Conservation (phyloP, 92 coral and sea anemone genomes). For the Pocillopora meandrina region DNA sequence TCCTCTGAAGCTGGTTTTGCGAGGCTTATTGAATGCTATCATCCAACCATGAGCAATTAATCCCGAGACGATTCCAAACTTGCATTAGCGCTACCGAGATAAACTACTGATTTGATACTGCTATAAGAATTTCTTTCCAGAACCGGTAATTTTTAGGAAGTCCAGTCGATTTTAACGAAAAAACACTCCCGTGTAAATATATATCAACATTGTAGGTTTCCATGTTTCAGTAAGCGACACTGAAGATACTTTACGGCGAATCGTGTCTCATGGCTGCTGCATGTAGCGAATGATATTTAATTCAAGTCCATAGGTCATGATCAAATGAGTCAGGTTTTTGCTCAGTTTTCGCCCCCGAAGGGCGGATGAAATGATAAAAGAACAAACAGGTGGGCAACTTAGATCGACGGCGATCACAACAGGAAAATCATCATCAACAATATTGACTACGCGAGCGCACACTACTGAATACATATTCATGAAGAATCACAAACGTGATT, state of each 20-base stretch:
- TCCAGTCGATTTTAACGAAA: neutral
- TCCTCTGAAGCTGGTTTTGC: neutral
- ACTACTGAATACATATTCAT: slow-evolving; percentile 3
- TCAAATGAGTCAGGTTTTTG: slow-evolving; percentile 5
- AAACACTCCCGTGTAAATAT: neutral
- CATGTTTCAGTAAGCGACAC: neutral
- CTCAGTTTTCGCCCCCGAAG: slow-evolving; percentile 10
- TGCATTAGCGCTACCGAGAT: neutral
- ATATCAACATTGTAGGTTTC: neutral
- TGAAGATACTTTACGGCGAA: neutral
- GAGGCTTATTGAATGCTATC: neutral
- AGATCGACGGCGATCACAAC: neutral
- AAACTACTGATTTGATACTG: neutral
- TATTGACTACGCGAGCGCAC: neutral
- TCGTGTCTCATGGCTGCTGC: neutral
- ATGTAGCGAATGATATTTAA: neutral
- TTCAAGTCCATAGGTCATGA: neutral
- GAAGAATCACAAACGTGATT: neutral
- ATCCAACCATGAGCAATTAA: neutral
- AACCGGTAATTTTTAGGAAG: neutral
- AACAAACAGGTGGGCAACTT: neutral
- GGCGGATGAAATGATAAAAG: neutral
- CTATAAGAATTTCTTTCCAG: neutral
- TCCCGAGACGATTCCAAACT: neutral
- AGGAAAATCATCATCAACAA: neutral